Percentiles rank a stretch among this genome's conserved stretches.
phyloP scores from a whole-genome alignment of 2,888 invertebrate species.

The Ctena decussata region DNA sequence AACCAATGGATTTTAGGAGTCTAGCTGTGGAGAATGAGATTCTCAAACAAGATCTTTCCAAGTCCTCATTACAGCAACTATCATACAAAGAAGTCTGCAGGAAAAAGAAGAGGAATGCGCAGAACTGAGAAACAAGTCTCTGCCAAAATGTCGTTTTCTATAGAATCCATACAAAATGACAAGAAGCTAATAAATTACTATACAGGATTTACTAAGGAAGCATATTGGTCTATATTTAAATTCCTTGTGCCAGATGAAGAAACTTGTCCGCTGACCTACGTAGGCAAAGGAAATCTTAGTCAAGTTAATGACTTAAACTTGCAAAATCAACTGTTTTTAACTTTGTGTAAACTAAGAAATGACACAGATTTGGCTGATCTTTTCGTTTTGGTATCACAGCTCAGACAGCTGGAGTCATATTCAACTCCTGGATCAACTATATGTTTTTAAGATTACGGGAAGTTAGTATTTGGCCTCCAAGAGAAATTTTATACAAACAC shows the following conservation, averaged over 20 bases:
- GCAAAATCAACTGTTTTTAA: background rate
- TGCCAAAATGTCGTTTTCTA: background rate
- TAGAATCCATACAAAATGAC: background rate
- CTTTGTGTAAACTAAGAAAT: background rate
- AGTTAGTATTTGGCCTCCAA: slow-evolving; percentile 21
- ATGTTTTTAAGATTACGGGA: slow-evolving; percentile 1
- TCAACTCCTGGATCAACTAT: slow-evolving; percentile 1
- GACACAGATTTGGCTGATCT: background rate
- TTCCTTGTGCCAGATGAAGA: slow-evolving; percentile 22
- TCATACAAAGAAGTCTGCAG: background rate
- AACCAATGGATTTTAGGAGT: no score
- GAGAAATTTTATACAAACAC: background rate
- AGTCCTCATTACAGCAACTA: no score
- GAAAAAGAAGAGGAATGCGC: background rate
- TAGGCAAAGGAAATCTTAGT: background rate
- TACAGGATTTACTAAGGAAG: slow-evolving; percentile 26
- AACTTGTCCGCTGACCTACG: background rate
- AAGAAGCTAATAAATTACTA: slow-evolving; percentile 13
- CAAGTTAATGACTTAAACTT: background rate
- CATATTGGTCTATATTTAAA: background rate
- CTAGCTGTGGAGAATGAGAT: no score
- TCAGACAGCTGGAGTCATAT: background rate
- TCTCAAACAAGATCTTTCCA: no score
- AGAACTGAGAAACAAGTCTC: background rate
- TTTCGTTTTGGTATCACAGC: background rate